Percentiles rank a stretch among this genome's conserved stretches.
Conservation (phyloP, 2,888 invertebrate genomes). For the Monopis laevigella region DNA sequence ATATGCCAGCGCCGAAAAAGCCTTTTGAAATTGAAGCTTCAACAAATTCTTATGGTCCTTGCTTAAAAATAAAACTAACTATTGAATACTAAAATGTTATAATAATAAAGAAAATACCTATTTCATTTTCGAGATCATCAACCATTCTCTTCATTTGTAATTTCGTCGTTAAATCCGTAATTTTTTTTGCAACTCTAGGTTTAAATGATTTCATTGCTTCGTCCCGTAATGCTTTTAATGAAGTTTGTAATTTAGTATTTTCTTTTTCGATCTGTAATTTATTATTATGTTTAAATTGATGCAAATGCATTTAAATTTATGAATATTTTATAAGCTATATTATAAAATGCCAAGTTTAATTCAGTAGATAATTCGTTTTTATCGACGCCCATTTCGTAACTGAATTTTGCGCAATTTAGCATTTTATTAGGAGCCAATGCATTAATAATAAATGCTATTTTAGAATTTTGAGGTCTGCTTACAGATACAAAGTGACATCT, state of each 20-base stretch:
- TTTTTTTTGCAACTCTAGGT: slow-evolving; percentile 75
- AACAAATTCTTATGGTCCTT: background rate
- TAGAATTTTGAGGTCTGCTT: too few relatives aligned
- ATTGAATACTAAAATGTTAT: background rate
- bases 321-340: background rate
- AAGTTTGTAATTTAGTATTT: slow-evolving; percentile 70
- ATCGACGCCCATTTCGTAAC: too few relatives aligned
- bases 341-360: background rate
- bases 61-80: background rate
- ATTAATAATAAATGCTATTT: too few relatives aligned
- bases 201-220: slow-evolving; percentile 73
- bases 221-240: slow-evolving; percentile 72
- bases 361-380: background rate
- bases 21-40: background rate
- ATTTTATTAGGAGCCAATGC: too few relatives aligned
- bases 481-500: too few relatives aligned
- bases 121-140: slow-evolving; percentile 87
- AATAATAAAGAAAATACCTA: slow-evolving; percentile 55
- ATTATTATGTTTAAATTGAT: too few relatives aligned
- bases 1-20: too few relatives aligned
- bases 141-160: slow-evolving; percentile 83
- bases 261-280: slow-evolving; percentile 70
- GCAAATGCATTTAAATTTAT: background rate
- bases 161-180: slow-evolving; percentile 77
- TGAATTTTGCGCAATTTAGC: too few relatives aligned